Conservation (phyloP, 2,888 invertebrate genomes). For the Pseudococcus viburni region DNA sequence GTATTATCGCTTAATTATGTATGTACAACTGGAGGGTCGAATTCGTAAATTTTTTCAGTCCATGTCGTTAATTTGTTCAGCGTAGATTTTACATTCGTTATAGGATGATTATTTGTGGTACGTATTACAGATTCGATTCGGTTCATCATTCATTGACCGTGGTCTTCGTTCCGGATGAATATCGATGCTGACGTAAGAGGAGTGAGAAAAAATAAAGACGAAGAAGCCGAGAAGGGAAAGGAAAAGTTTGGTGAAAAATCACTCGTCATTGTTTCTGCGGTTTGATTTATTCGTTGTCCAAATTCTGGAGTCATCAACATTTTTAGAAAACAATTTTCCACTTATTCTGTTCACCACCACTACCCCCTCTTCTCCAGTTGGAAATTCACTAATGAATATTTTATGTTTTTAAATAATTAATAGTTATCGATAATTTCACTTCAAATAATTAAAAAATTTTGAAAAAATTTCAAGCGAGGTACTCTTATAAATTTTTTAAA, state of each 20-base stretch:
- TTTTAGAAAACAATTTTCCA: too few species aligned
- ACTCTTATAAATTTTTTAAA: too few species aligned
- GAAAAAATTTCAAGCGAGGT: too few species aligned
- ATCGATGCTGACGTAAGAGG: neutral
- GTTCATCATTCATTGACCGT: conserved; percentile 18
- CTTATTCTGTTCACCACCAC: too few species aligned
- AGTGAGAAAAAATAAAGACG: neutral
- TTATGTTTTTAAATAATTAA: too few species aligned
- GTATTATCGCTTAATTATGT: conserved; percentile 9
- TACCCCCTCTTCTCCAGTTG: too few species aligned
- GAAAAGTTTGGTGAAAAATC: neutral
- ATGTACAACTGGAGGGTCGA: neutral
- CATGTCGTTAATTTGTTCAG: neutral
- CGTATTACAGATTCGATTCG: neutral
- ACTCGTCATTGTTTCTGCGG: neutral
- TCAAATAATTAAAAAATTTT: too few species aligned
- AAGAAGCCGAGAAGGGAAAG: neutral
- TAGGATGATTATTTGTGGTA: neutral
- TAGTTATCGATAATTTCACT: too few species aligned
- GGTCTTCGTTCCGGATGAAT: neutral
- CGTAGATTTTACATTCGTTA: neutral
- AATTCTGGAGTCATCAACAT: neutral
- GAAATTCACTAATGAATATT: too few species aligned
- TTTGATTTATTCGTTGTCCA: neutral
- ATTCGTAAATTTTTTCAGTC: neutral